Evolutionary conservation across 2,888 invertebrate species (phyloP).

Genomic region (Automeris io): DNA sequence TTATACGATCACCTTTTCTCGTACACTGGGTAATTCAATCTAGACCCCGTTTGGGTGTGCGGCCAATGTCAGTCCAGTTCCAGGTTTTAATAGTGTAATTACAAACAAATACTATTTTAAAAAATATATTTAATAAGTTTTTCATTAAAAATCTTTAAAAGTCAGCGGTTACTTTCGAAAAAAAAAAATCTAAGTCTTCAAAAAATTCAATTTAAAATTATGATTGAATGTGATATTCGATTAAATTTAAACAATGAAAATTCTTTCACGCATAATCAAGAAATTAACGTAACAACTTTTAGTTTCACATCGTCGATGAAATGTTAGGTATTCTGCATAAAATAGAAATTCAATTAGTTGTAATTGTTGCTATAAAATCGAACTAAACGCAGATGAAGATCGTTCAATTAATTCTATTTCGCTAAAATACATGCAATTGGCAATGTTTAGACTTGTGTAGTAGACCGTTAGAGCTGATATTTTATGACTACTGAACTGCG

Average conservation of each 20-base stretch:
- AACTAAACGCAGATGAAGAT: constrained; percentile 3
- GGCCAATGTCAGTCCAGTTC: too few species aligned
- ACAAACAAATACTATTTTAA: too few species aligned
- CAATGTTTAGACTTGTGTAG: constrained; percentile 7
- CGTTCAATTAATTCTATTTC: constrained; percentile 4
- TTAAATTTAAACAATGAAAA: background rate
- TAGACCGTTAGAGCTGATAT: constrained; percentile 7
- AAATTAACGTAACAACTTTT: background rate
- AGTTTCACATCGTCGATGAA: background rate
- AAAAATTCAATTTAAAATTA: background rate
- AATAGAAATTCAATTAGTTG: background rate
- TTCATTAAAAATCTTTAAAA: too few species aligned
- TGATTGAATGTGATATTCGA: background rate
- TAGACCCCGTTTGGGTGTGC: too few species aligned
- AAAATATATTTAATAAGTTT: too few species aligned
- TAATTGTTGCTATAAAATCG: constrained; percentile 4
- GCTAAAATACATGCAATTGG: constrained; percentile 8
- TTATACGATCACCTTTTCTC: too few species aligned
- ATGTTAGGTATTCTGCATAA: background rate
- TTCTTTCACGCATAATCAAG: background rate
- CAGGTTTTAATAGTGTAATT: too few species aligned
- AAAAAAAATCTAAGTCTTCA: too few species aligned
- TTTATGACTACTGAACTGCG: constrained; percentile 3
- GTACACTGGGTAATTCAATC: too few species aligned
- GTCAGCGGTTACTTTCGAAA: too few species aligned